Base-by-base conservation (phyloP, 2,113 vertebrate genomes). In the Elgaria multicarinata region DNA sequence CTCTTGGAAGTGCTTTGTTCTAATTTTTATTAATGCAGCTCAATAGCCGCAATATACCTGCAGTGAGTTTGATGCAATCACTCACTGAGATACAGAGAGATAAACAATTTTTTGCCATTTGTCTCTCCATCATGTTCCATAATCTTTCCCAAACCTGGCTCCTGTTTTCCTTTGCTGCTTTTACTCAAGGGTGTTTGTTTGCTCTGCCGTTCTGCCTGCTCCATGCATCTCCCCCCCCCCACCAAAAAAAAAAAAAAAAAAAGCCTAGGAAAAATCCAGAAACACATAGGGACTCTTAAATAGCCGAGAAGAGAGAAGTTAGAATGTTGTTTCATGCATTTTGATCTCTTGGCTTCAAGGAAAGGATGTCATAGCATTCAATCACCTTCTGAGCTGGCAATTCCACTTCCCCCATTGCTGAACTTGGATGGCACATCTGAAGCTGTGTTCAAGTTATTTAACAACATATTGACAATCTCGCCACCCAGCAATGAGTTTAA, bases 231-330 rank as follows among this genome's bases (percentile, higher is more conserved):
- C 36, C 83, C 67, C 87, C n/a, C n/a, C n/a, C n/a, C n/a, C n/a
- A n/a, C n/a, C n/a, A n/a, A n/a, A n/a, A n/a, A n/a, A n/a, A n/a
- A n/a, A n/a, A n/a, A n/a, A n/a, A n/a, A n/a, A n/a, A n/a, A 87
- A 92, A 89, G 84, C 87, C 13, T 75, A 72, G 7, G 50, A 16
- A 82, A 6, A 92, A 85, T 87, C 66, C 89, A 86, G 71, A 44
- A 89, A 89, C 1, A 78, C 44, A 3, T 5, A 46, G 6, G 67
- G 66, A 9, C 89, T 90, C 8, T 36, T 75, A 20, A 90, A 28
- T 33, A 88, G 87, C 50, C 67, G 86, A 92, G 69, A 90, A 80
- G 1, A n/a, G 26, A 91, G 53, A 87, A 85, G 90, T 67, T 72
- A 77, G 46, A 81, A 53, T 90, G 18, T 85, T 86, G 53, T 39